phyloP scores from a whole-genome alignment of 1,140 invertebrate genomes.

The Calliphora vicina region DNA sequence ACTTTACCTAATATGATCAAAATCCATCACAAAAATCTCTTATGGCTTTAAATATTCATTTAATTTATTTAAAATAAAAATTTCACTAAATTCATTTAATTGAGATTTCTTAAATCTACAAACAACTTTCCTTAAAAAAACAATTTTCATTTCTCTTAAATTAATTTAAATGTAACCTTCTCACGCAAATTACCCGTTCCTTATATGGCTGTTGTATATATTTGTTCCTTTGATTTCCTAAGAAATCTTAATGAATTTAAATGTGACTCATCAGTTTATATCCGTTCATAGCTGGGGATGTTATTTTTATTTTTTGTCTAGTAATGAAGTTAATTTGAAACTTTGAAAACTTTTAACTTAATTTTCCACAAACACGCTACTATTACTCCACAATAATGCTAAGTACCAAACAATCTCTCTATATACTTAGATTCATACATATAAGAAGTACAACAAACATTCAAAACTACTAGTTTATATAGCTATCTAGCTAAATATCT shows the following conservation, averaged over 20 bases:
- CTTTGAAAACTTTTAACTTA: conserved; percentile 30
- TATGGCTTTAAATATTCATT: too few relatives aligned
- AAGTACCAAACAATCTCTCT: background rate
- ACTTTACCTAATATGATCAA: too few relatives aligned
- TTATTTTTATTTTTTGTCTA: conserved; percentile 15
- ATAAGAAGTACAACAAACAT: background rate
- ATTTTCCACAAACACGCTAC: conserved; percentile 28
- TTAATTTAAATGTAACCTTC: conserved; percentile 21
- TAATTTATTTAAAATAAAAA: too few relatives aligned
- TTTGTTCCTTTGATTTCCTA: background rate
- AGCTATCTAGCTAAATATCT: background rate
- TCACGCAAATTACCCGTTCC: background rate
- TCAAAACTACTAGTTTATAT: background rate
- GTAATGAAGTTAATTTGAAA: conserved; percentile 35
- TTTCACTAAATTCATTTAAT: background rate
- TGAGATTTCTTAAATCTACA: background rate
- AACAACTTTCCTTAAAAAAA: background rate
- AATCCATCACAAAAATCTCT: too few relatives aligned
- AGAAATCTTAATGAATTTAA: conserved; percentile 29
- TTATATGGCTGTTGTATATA: background rate
- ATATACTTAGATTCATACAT: too few relatives aligned
- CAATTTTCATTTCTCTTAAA: background rate
- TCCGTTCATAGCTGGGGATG: background rate
- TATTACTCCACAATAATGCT: background rate
- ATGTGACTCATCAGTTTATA: conserved; percentile 33